A percentile compares a stretch with the other conserved stretches of the same genome.
These are phyloP conservation scores for Plotosus lineatus DNA, from an alignment of 2,113 vertebrate species.

Conservation along the genomic window DNA sequence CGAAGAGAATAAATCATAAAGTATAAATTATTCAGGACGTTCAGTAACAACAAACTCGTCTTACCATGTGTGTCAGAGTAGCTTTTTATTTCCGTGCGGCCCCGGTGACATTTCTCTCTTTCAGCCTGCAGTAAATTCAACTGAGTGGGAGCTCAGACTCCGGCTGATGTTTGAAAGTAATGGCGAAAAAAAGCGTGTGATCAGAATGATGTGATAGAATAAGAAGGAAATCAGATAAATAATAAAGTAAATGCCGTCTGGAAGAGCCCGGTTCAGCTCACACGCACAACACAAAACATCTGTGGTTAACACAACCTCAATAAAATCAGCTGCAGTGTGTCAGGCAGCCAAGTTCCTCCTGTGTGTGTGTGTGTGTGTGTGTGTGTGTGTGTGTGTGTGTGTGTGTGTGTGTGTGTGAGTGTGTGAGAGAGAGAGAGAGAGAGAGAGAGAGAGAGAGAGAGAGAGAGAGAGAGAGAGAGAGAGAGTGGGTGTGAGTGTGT, in stretches of 20 bases:
- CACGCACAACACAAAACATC: neutral
- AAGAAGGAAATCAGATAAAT: neutral
- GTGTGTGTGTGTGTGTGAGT: neutral
- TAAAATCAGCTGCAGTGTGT: neutral
- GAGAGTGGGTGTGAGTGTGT: too few relatives aligned
- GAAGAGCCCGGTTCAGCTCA: neutral
- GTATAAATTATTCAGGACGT: neutral
- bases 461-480: too few relatives aligned
- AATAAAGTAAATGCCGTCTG: neutral
- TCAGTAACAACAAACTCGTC: neutral
- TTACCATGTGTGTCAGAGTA: conserved; percentile 34
- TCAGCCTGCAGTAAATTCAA: neutral
- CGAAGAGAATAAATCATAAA: neutral
- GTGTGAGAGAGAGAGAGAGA: neutral
- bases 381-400: neutral
- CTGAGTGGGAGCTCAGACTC: too few relatives aligned
- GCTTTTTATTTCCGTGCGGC: conserved; percentile 1
- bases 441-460: too few relatives aligned
- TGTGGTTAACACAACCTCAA: neutral
- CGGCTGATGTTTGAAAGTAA: too few relatives aligned
- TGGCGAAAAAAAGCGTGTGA: neutral
- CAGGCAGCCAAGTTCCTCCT: neutral
- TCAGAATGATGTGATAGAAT: neutral
- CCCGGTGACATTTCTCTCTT: neutral
- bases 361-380: neutral